Base-by-base conservation (phyloP, 2,797 vertebrate species). In the Saxicola maurus region DNA sequence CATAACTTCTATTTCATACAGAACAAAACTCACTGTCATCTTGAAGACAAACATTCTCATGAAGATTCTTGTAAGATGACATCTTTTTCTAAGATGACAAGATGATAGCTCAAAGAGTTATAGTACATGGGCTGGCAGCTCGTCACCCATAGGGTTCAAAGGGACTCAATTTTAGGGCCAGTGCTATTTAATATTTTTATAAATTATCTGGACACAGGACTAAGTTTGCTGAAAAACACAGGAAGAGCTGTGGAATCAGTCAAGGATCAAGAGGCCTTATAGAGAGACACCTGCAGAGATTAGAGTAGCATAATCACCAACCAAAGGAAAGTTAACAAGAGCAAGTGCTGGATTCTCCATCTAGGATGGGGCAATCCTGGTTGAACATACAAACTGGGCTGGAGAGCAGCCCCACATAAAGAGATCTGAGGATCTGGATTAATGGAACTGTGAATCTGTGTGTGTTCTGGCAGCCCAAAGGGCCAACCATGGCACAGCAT, bases 191-290 rank as follows among this genome's bases (percentile, higher is more conserved):
- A 11, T 9, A 56, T 37, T 69, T 68, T 42, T 31, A 69, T 15
- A 56, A 55, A 35, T 37, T 31, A 56, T 56, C 15, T 28, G 10
- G 12, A 42, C 10, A n/a, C 8, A 21, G 7, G 17, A 77, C 11
- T 16, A 72, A 55, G 7, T 77, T 73, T 71, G 20, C 35, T 27
- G 17, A 57, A 8, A 43, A 67, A 56, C 52, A 23, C 15, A 57
- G 17, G 12, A 66, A 4, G 9, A 67, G 60, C 48, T 46, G 25
- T 40, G 72, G 31, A 72, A 17, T 77, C 38, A 53, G 13, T 9
- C 0, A 0, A 67, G 8, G 19, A 17, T 30, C n/a, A 18, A 49
- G 20, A 61, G 9, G 5, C 21, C 8, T 35, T 40, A 23, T 1
- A 40, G 13, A 30, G 28, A 53, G 28, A 71, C 5, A 52, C 17